Conservation (phyloP, 92 coral and sea anemone species). For the Bergia sp. region DNA sequence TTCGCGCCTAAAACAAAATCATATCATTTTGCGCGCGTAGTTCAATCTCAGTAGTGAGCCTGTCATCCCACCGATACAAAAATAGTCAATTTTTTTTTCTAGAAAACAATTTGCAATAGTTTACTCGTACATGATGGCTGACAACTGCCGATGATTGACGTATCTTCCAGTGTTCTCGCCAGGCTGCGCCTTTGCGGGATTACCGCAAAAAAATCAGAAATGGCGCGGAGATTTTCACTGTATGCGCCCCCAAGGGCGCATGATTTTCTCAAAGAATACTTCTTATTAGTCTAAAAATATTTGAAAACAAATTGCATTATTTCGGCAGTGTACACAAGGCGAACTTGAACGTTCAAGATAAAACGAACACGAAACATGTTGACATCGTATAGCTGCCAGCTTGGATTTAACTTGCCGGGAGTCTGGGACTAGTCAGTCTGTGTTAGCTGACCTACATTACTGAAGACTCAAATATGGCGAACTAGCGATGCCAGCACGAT, state of each 20-base stretch:
- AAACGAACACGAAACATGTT: not conserved
- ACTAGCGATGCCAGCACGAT: slow-evolving; percentile 29
- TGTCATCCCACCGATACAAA: too few species aligned
- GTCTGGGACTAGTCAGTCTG: not conserved
- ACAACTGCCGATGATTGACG: too few species aligned
- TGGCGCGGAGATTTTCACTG: too few species aligned
- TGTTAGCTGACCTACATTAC: slow-evolving; percentile 17
- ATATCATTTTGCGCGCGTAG: too few species aligned
- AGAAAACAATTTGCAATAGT: too few species aligned
- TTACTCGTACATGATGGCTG: too few species aligned
- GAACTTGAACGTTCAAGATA: not conserved
- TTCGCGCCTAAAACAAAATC: too few species aligned
- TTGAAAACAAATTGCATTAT: not conserved
- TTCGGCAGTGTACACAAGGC: not conserved
- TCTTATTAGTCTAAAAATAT: too few species aligned
- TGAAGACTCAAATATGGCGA: slow-evolving; percentile 12
- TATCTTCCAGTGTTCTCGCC: not conserved
- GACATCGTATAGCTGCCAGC: slow-evolving; percentile 13
- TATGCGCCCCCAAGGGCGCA: not conserved
- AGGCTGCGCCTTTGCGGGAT: slow-evolving; percentile 7
- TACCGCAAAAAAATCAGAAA: not conserved
- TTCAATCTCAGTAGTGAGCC: too few species aligned
- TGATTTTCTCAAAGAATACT: not conserved
- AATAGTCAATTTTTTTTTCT: too few species aligned
- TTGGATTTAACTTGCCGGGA: slow-evolving; percentile 11